Conservation (phyloP, 2,888 invertebrate species). For the Cephonodes hylas region DNA sequence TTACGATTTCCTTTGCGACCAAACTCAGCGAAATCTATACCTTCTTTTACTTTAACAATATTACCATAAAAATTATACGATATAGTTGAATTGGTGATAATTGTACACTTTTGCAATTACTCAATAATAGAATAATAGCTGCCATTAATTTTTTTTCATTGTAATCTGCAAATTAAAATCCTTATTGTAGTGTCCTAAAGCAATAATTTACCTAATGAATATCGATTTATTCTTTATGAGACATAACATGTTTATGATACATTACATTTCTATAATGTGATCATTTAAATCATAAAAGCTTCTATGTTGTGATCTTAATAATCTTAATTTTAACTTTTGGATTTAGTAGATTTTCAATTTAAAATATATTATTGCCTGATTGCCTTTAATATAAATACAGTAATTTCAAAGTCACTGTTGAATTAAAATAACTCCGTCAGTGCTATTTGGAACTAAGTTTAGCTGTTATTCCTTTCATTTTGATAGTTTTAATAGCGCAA, state of each 20-base stretch:
- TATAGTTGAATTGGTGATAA: not conserved
- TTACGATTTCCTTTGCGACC: no score
- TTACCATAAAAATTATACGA: no score
- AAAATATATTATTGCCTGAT: no score
- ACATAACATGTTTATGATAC: not conserved
- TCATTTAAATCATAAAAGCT: not conserved
- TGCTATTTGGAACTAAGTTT: no score
- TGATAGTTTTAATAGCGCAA: no score
- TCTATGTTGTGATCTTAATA: not conserved
- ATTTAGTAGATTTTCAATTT: no score
- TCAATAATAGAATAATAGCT: not conserved
- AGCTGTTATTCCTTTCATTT: no score
- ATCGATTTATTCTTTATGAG: not conserved
- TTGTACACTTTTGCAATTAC: not conserved
- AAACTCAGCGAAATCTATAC: no score
- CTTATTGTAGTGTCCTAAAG: not conserved
- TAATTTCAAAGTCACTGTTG: no score
- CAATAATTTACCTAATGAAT: not conserved
- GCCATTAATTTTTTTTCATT: not conserved
- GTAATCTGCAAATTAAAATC: not conserved
- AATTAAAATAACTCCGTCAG: no score
- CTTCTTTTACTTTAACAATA: no score
- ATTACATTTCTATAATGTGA: not conserved
- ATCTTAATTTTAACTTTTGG: not conserved
- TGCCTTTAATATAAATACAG: no score